Base-by-base conservation (phyloP, 2,113 vertebrate species). In the Macquaria ambigua region DNA sequence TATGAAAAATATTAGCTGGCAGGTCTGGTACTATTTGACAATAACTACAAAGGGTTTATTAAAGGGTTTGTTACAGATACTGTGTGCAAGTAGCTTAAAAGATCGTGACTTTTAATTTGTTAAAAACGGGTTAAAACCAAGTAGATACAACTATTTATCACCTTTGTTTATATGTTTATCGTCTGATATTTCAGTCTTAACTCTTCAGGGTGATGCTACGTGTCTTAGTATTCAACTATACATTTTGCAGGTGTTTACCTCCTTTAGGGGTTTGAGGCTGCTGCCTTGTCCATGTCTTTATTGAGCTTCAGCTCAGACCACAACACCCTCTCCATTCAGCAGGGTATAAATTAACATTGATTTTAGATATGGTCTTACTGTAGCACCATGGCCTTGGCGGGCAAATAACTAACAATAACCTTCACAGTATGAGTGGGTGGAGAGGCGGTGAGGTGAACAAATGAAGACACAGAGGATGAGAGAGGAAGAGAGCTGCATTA, bases 311-410 rank as follows among this genome's bases (percentile, higher is more conserved):
- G 72, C 64, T 73, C 53, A 53, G 74, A 72, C 74, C 69, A 63
- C 74, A 82, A 77, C 67, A 56, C n/a, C 66, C 46, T 78, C 72
- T 86, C 66, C 37, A 72, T 86, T 91, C 83, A 87, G 74, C 70
- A 28, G 79, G 58, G 77, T 79, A 84, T 91, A 86, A 90, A 89
- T 92, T 76, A 88, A 85, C 79, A 93, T 89, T 86, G 82, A 87
- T 90, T 82, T 85, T 84, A 77, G 37, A 82, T 89, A 81, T 82
- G 21, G 23, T 74, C 62, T 85, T 61, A 41, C 62, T 82, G 81
- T 83, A 82, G 72, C 81, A 85, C 77, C 48, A 16, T 79, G 77
- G 81, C 81, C 80, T 89, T 73, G 53, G 73, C 87, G 81, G 81
- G 81, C 82, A 84, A 86, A 88, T 77, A 90, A 83, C 84, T 73